Conservation (phyloP, 2,888 invertebrate species). For the Papilio protenor region DNA sequence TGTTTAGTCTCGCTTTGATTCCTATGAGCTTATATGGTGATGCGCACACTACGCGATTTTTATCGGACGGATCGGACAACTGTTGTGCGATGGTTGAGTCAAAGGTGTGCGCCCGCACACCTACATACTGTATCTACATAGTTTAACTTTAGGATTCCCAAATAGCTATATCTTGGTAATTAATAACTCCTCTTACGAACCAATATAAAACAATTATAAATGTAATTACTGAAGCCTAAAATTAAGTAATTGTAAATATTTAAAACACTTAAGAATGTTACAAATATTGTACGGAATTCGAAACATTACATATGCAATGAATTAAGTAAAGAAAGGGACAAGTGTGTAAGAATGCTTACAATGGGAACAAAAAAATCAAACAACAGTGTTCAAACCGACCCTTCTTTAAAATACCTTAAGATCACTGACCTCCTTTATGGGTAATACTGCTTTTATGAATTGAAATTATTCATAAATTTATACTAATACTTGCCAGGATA, state of each 20-base stretch:
- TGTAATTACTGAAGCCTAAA: background rate
- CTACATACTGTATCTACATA: too few relatives aligned
- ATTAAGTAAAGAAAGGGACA: slow-evolving; percentile 66
- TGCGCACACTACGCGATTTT: too few relatives aligned
- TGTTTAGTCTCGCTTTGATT: too few relatives aligned
- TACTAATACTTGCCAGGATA: background rate
- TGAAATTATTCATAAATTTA: background rate
- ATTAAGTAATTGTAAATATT: background rate
- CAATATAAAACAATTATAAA: background rate
- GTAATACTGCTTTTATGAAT: background rate
- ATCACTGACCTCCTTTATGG: slow-evolving; percentile 59
- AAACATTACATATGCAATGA: slow-evolving; percentile 59
- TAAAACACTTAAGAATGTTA: background rate
- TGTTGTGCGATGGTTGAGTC: too few relatives aligned
- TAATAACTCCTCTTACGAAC: background rate
- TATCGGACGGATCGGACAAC: too few relatives aligned
- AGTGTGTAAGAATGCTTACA: slow-evolving; percentile 73
- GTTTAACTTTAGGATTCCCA: too few relatives aligned
- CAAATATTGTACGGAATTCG: slow-evolving; percentile 39
- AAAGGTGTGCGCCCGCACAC: too few relatives aligned
- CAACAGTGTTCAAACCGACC: slow-evolving; percentile 60
- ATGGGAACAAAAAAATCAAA: slow-evolving; percentile 65
- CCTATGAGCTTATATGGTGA: too few relatives aligned
- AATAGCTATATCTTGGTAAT: background rate
- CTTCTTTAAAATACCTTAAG: slow-evolving; percentile 55